phyloP scores from a whole-genome alignment of 2,113 vertebrate genomes.

The Vidua chalybeata region DNA sequence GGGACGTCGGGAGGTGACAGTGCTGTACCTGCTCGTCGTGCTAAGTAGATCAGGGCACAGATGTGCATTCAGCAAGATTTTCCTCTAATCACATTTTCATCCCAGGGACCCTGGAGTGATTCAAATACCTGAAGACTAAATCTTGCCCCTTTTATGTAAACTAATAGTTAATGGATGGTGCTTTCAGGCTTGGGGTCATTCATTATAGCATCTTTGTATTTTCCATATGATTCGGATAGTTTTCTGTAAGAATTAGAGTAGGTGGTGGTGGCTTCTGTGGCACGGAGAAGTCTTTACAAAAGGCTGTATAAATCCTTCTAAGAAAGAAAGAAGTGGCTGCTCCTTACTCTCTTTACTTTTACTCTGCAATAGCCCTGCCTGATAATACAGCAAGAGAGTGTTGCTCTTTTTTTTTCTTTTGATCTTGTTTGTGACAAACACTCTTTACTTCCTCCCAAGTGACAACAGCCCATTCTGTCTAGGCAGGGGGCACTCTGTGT shows the following conservation, averaged over 20 bases:
- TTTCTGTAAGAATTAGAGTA: neutral
- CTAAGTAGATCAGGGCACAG: neutral
- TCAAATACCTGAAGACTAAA: neutral
- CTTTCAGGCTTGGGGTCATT: neutral
- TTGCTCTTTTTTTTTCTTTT: slow-evolving; percentile 31
- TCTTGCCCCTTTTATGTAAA: neutral
- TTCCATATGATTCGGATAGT: neutral
- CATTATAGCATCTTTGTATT: neutral
- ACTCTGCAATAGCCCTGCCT: neutral
- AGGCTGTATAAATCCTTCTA: neutral
- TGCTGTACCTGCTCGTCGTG: neutral
- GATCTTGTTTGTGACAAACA: slow-evolving; percentile 33
- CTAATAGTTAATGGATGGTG: neutral
- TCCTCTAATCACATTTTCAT: neutral
- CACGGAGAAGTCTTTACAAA: neutral
- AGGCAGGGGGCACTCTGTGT: neutral
- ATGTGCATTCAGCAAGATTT: neutral
- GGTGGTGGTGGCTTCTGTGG: neutral
- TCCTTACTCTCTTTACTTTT: neutral
- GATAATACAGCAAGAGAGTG: neutral
- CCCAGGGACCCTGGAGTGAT: neutral
- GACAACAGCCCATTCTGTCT: slow-evolving; percentile 6
- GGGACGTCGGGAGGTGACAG: fast-evolving
- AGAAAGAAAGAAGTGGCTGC: neutral
- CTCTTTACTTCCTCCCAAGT: neutral